phyloP scores from a whole-genome alignment of 2,113 vertebrate species.

The Tachycineta bicolor region DNA sequence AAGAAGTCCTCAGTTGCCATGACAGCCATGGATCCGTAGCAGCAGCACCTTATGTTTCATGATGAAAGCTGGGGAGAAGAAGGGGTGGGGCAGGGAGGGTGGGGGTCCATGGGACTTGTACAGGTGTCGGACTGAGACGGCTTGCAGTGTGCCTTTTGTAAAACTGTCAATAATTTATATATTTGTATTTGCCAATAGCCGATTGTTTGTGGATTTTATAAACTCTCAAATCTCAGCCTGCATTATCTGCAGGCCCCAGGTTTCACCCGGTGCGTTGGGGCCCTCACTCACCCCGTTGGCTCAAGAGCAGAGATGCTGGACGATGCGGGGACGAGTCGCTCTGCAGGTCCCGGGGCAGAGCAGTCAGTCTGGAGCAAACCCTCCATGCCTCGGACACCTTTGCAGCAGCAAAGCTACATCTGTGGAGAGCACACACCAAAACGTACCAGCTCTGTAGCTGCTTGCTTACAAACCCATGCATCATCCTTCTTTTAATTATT shows the following conservation, averaged over 20 bases:
- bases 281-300: not conserved
- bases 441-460: not conserved
- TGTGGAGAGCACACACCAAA: not conserved
- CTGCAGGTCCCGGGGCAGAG: not conserved
- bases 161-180: constrained; percentile 72
- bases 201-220: constrained; percentile 13
- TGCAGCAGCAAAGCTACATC: not conserved
- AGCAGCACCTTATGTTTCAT: constrained; percentile 54
- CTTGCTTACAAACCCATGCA: not conserved
- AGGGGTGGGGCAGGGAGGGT: not conserved
- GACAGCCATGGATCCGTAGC: constrained; percentile 48
- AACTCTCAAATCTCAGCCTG: not conserved
- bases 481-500: not conserved
- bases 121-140: constrained; percentile 29
- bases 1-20: constrained; percentile 83
- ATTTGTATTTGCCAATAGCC: constrained; percentile 65
- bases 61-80: constrained; percentile 23
- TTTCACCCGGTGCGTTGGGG: not conserved
- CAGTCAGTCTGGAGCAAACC: not conserved
- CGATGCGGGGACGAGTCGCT: not conserved
- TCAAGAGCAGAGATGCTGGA: not conserved
- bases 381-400: not conserved
- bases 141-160: constrained; percentile 66
- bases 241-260: not conserved
- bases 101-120: not conserved